Percentiles rank a stretch among this genome's conserved stretches.
Conservation (phyloP, 2,113 vertebrate genomes). For the Synchiropus splendidus region DNA sequence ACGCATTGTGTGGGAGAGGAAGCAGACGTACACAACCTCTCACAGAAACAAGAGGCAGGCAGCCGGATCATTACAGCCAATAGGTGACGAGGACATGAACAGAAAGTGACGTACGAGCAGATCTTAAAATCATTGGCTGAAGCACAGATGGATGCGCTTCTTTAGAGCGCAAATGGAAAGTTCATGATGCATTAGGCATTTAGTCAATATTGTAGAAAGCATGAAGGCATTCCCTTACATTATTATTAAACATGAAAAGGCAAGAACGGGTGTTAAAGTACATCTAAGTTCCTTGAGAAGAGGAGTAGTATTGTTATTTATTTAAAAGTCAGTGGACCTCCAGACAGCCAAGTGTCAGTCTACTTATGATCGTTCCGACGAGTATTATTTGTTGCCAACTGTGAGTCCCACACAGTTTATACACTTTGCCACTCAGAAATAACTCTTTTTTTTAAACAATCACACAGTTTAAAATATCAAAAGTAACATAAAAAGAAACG, state of each 20-base stretch:
- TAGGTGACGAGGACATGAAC: no score
- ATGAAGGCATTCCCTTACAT: constrained; percentile 63
- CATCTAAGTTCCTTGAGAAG: constrained; percentile 61
- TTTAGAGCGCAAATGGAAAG: constrained; percentile 40
- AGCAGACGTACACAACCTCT: no score
- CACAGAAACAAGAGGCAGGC: no score
- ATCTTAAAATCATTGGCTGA: constrained; percentile 16
- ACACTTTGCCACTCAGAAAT: constrained; percentile 26
- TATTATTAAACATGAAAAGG: constrained; percentile 64
- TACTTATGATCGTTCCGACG: constrained; percentile 39
- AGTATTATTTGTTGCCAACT: no score
- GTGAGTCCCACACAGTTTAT: no score
- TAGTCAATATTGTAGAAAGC: constrained; percentile 57
- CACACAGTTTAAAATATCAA: constrained; percentile 60
- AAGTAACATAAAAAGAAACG: constrained; percentile 73
- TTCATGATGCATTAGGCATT: constrained; percentile 48
- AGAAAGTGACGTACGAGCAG: constrained; percentile 8
- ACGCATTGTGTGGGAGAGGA: constrained; percentile 1
- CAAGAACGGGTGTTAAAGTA: constrained; percentile 62
- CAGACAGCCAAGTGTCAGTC: constrained; percentile 24
- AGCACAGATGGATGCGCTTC: no score
- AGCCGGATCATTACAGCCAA: no score
- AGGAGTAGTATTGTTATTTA: constrained; percentile 39
- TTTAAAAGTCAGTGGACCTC: constrained; percentile 36
- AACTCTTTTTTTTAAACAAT: constrained; percentile 42